Evolutionary conservation across 2,113 vertebrate species (phyloP), one percentile per base, ranked within the genome.

Genomic region (Sturnus vulgaris): DNA sequence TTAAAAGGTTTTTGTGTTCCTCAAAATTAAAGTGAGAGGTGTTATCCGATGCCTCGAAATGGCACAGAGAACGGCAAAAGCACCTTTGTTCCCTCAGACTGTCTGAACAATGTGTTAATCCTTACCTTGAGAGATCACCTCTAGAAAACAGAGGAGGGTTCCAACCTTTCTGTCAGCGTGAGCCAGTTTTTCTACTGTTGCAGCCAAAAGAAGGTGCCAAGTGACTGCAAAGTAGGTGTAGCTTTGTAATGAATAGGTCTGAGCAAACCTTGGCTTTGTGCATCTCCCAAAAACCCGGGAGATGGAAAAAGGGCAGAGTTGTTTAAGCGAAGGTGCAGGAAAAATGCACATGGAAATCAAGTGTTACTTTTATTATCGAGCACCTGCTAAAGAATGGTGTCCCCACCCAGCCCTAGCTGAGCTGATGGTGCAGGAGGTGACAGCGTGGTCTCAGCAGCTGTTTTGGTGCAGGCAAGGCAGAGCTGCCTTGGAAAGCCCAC

Each of bases 161-260:
- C 73, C 79, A 89, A 10, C 20, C 61, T 35, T 68, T 47, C 81
- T 72, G 61, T 49, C 70, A 35, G 39, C 0, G 0, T 33, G 17
- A 93, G 94, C 94, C 93, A 87, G 93, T 95, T 96, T 96, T 95
- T 93, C 95, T 96, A 76, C 83, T 96, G 88, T 70, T 92, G 73
- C 65, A 50, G 95, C 91, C 94, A 95, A 87, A 91, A 69, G 82
- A 56, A 78, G 81, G 65, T 93, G 91, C 86, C 96, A 92, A 93
- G 49, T 87, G 93, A 84, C 8, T 11, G 66, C 89, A 85, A 91
- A 65, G 68, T 64, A 89, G 81, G 84, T 87, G 73, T 46, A 93
- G 84, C 64, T 92, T 65, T 57, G 61, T 82, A 88, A 93, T 65
- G 39, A 90, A 93, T 83, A 86, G 70, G 55, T 68, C 46, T 87